Evolutionary conservation across 2,797 vertebrate species (phyloP).

Genomic region (Gadopsis bispinosus): DNA sequence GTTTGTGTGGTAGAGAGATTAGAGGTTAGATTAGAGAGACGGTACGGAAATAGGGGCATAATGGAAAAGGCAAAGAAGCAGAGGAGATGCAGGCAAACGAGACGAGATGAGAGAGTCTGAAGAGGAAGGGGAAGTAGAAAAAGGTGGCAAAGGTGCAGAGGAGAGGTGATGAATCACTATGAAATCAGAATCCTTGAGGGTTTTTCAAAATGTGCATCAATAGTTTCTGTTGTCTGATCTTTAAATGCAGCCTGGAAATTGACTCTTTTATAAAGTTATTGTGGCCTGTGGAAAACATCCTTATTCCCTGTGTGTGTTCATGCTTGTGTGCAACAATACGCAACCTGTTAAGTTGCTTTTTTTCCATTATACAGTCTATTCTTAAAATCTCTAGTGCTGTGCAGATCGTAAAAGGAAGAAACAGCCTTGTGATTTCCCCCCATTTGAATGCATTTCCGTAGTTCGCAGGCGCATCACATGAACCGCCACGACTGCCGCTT

Average conservation of each 20-base stretch:
- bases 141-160: background rate
- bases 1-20: background rate
- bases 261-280: background rate
- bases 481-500: background rate
- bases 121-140: background rate
- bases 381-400: background rate
- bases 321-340: background rate
- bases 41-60: background rate
- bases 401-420: background rate
- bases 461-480: background rate
- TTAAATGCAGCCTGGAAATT: background rate
- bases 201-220: background rate
- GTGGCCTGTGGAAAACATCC: background rate
- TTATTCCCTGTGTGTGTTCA: background rate
- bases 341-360: background rate
- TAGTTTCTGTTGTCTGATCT: background rate
- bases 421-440: background rate
- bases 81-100: background rate
- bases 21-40: background rate
- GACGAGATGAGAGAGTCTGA: background rate
- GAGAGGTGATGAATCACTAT: background rate
- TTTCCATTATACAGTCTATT: background rate
- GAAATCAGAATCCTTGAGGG: background rate
- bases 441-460: background rate
- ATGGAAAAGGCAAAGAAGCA: conserved; percentile 19